A percentile compares a stretch with the other conserved stretches of the same genome.
phyloP scores from a whole-genome alignment of 2,888 invertebrate genomes.

The Leptothorax acervorum region DNA sequence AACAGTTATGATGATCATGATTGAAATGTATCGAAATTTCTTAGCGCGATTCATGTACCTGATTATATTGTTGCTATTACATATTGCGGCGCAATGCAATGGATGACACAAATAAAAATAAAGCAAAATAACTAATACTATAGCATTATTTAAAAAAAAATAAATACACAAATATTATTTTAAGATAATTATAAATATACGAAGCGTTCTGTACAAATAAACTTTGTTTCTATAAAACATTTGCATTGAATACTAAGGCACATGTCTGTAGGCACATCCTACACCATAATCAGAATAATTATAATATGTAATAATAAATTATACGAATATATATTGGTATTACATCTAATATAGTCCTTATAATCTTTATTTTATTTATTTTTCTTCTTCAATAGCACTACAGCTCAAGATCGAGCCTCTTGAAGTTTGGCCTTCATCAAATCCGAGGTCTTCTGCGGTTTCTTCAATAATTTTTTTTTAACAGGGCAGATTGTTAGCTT shows the following conservation, averaged over 20 bases:
- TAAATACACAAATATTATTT: background rate
- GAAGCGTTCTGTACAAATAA: background rate
- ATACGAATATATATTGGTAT: too few species aligned
- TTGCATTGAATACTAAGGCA: background rate
- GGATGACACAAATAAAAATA: background rate
- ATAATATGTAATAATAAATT: too few species aligned
- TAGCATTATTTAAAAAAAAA: background rate
- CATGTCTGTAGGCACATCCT: background rate
- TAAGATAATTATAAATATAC: background rate
- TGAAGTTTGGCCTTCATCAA: too few species aligned
- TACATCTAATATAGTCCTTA: too few species aligned
- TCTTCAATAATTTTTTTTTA: too few species aligned
- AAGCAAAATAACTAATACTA: background rate
- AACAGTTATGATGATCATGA: constrained; percentile 7
- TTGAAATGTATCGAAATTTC: background rate
- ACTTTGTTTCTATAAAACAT: background rate
- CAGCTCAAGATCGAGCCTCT: too few species aligned
- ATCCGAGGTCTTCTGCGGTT: too few species aligned
- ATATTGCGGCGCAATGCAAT: background rate
- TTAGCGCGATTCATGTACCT: background rate
- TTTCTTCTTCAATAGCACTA: too few species aligned
- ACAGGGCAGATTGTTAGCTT: too few species aligned
- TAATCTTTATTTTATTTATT: too few species aligned
- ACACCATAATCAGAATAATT: background rate
- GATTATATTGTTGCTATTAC: background rate